Evolutionary conservation across 53 echinoderm and acorn worm species (phyloP).

Genomic region (Patiria pectinifera): DNA sequence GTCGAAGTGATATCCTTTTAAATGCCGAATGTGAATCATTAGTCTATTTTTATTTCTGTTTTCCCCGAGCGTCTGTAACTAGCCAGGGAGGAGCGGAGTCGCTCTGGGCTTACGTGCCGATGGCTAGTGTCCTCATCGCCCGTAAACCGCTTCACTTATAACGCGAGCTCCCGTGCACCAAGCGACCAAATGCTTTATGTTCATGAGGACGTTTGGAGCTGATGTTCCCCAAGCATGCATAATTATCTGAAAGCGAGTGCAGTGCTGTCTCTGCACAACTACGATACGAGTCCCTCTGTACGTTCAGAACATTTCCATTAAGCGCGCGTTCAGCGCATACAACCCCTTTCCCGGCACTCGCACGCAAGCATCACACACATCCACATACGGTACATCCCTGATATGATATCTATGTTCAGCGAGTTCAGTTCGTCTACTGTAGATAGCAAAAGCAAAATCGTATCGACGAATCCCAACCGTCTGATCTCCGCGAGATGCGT

Average conservation of each 20-base stretch:
- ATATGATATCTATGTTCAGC: constrained; percentile 16
- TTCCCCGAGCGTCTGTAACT: background rate
- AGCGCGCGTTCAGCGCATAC: constrained; percentile 38
- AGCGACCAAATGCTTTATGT: constrained; percentile 34
- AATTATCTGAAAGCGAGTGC: constrained; percentile 32
- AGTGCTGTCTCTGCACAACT: background rate
- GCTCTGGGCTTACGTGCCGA: background rate
- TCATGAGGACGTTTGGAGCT: constrained; percentile 31
- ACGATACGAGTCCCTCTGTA: background rate
- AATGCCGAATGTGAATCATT: background rate
- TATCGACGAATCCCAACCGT: constrained; percentile 29
- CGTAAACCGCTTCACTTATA: background rate
- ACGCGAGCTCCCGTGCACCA: constrained; percentile 4
- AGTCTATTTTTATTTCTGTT: background rate
- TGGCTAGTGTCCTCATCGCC: background rate
- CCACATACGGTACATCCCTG: background rate
- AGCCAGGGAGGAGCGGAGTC: background rate
- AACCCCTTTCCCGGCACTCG: constrained; percentile 22
- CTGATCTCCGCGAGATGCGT: constrained; percentile 10
- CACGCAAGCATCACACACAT: constrained; percentile 21
- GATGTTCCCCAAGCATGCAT: constrained; percentile 45
- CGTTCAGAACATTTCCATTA: constrained; percentile 47
- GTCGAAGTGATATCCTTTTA: too few relatives aligned
- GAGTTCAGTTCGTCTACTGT: constrained; percentile 58
- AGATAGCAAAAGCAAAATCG: constrained; percentile 32